Percentiles rank a stretch among this genome's conserved stretches.
phyloP scores from a whole-genome alignment of 2,113 vertebrate genomes.

The Pedionomus torquatus region DNA sequence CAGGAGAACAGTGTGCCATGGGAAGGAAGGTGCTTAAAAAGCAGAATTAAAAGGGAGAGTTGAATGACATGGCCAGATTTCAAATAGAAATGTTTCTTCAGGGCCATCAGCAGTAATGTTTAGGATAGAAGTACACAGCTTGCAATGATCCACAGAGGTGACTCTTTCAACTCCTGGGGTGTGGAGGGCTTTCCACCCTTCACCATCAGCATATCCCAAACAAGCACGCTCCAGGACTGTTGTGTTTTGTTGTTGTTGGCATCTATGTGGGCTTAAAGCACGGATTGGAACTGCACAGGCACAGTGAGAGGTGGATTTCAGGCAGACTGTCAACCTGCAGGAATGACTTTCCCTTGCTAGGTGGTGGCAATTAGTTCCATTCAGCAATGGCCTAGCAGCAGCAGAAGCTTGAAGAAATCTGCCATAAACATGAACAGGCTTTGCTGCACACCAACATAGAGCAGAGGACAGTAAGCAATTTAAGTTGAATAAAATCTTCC shows the following conservation, averaged over 20 bases:
- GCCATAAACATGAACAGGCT: background rate
- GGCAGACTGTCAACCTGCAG: background rate
- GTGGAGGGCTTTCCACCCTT: background rate
- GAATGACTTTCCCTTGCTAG: background rate
- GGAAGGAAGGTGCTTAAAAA: background rate
- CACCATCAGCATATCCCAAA: background rate
- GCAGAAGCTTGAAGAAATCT: background rate
- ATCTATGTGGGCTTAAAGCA: background rate
- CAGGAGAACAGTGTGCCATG: background rate
- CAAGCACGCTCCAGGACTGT: background rate
- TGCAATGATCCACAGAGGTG: too few relatives aligned
- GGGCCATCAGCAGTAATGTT: background rate
- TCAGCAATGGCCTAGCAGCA: background rate
- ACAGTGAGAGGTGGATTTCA: background rate
- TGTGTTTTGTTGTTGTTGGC: background rate
- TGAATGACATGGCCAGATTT: background rate
- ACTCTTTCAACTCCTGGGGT: background rate
- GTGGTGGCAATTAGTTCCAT: background rate
- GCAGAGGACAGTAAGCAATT: background rate
- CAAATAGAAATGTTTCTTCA: background rate
- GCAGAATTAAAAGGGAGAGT: background rate
- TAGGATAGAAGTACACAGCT: background rate
- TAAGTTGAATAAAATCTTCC: background rate
- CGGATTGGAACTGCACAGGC: background rate
- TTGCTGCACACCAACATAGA: background rate